Percentiles rank a stretch among this genome's conserved stretches.
Evolutionary conservation across 2,797 vertebrate species (phyloP).

Genomic region (Hippoglossus hippoglossus): DNA sequence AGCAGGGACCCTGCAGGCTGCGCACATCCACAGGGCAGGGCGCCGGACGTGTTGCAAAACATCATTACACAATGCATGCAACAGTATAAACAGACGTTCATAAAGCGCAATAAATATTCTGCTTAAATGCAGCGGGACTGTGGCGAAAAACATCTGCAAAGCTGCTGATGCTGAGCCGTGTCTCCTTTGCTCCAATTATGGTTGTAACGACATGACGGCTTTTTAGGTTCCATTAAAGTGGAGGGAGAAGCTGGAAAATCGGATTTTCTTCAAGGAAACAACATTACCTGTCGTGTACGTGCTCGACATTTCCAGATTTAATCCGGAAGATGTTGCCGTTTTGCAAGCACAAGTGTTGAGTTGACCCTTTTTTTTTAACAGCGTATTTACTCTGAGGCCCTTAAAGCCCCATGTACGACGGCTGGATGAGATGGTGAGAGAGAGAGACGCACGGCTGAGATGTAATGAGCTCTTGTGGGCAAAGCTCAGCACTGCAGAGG

Average conservation of each 20-base stretch:
- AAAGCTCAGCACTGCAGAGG: slow-evolving; percentile 65
- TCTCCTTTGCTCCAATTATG: slow-evolving; percentile 46
- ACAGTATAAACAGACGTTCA: slow-evolving; percentile 68
- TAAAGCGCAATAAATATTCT: slow-evolving; percentile 72
- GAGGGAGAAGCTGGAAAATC: slow-evolving; percentile 12
- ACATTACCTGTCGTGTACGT: neutral
- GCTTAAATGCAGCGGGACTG: slow-evolving; percentile 31
- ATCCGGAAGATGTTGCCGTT: neutral
- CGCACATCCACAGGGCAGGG: slow-evolving; percentile 27
- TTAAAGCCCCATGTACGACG: slow-evolving; percentile 8
- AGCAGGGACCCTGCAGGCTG: slow-evolving; percentile 18
- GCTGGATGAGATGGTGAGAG: slow-evolving; percentile 28
- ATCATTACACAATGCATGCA: slow-evolving; percentile 69
- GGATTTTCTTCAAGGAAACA: slow-evolving; percentile 26
- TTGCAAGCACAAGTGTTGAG: neutral
- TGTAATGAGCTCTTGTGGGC: slow-evolving; percentile 72
- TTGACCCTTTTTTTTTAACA: neutral
- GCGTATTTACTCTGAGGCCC: neutral
- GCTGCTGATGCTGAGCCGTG: slow-evolving; percentile 49
- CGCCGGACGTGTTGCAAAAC: slow-evolving; percentile 58
- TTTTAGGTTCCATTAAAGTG: slow-evolving; percentile 49
- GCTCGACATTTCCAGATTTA: slow-evolving; percentile 34
- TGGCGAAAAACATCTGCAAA: slow-evolving; percentile 50
- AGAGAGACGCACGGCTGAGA: slow-evolving; percentile 29
- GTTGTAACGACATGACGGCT: slow-evolving; percentile 44